Percentiles rank a stretch among this genome's conserved stretches.
Conservation (phyloP, 2,113 vertebrate genomes). For the Xyliphius kryptos region DNA sequence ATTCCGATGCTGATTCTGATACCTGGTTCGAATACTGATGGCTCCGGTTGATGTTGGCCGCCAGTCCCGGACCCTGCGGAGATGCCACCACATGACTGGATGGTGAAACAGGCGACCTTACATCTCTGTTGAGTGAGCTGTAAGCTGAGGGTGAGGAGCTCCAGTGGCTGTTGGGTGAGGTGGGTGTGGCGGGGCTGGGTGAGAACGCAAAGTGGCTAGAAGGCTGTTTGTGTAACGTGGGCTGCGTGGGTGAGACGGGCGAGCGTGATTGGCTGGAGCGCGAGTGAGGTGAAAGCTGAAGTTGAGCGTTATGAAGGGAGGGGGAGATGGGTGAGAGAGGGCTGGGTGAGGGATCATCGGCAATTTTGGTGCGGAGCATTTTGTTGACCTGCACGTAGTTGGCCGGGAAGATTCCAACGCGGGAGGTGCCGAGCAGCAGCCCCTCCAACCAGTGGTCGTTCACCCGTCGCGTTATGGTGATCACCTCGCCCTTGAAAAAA, state of each 20-base stretch:
- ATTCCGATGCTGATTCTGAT: slow-evolving; percentile 11
- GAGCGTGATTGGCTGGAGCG: slow-evolving; percentile 52
- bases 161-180: slow-evolving; percentile 54
- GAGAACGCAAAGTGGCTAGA: slow-evolving; percentile 46
- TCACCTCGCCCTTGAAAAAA: slow-evolving; percentile 74
- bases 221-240: slow-evolving; percentile 32
- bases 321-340: slow-evolving; percentile 54
- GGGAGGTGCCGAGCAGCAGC: slow-evolving; percentile 78
- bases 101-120: slow-evolving; percentile 42
- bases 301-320: slow-evolving; percentile 48
- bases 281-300: slow-evolving; percentile 51
- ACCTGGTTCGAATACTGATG: slow-evolving; percentile 56
- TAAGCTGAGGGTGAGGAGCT: slow-evolving; percentile 41
- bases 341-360: slow-evolving; percentile 53
- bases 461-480: slow-evolving; percentile 78
- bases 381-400: slow-evolving; percentile 89
- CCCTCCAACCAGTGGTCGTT: slow-evolving; percentile 88
- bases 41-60: slow-evolving; percentile 40
- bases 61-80: slow-evolving; percentile 41
- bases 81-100: slow-evolving; percentile 50
- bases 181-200: slow-evolving; percentile 34
- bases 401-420: slow-evolving; percentile 87
- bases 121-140: slow-evolving; percentile 32
- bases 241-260: slow-evolving; percentile 44
- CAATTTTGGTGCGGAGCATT: slow-evolving; percentile 74